Base-by-base conservation (phyloP, 1,140 invertebrate genomes). In the Augochlora pura region DNA sequence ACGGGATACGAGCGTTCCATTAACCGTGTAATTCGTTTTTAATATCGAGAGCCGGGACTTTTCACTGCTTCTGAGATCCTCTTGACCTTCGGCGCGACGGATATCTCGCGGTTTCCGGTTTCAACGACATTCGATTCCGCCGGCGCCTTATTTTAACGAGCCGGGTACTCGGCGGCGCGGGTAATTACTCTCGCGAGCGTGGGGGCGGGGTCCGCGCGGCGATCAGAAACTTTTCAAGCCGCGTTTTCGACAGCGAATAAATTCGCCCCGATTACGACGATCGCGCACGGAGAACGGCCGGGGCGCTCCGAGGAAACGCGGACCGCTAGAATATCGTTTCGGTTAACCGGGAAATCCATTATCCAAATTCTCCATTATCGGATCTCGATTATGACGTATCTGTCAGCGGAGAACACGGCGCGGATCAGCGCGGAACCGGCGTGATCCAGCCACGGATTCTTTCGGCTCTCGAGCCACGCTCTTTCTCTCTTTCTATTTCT, bases 71-170 rank as follows among this genome's bases (percentile, higher is more conserved):
- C 4, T 4, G 32, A 4, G 32, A 32, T 32, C 32, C 32, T 4
- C 1, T 32, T 32, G 32, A 1, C 4, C 32, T 32, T 32, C 4
- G 4, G 4, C 32, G 32, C 32, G 68, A 9, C 25, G 57, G 46
- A 66, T 23, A 54, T 42, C 57, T 60, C 68, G 32, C 67, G 71
- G 71, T 80, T 84, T 75, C 80, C 38, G n/a, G 62, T 59, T 59
- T 25, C 71, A 32, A 10, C 59, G 57, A 42, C 16, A 52, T 49
- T 64, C 32, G 21, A 16, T 23, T 46, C 60, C 6, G 27, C 8
- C 38, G 23, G 27, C 27, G 23, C 60, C 42, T 18, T 2, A 14
- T 27, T 18, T 54, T 64, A 59, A 60, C 12, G 21, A 76, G 16
- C 54, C 42, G 63, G 21, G 7, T 2, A 2, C 10, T 5, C 18